Evolutionary conservation across 2,888 invertebrate genomes (phyloP), one percentile per base, ranked within the genome.

Genomic region (Graphium colonna): DNA sequence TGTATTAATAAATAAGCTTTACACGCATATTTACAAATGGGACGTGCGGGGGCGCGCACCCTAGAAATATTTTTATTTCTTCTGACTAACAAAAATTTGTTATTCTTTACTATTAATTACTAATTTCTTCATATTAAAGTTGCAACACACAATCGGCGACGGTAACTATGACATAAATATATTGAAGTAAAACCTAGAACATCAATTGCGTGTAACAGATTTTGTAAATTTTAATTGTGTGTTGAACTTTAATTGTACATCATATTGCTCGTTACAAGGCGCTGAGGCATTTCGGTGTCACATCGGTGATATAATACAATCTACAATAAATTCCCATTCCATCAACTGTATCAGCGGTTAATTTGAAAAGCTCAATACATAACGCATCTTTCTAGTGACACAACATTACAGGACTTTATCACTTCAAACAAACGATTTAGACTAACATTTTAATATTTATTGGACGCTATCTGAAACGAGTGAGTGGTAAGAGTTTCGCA

Each of bases 1-100:
- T 46, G 33, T 26, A 31, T 50, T 50, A 50, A 54, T 54, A 54
- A 50, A 50, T 50, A 50, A 54, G 54, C 54, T 54, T 54, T 41
- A 54, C 45, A 50, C 54, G 45, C 54, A 13, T 54, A 54, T 54
- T 33, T 54, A 54, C 54, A 54, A 36, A 8, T 45, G 18, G 54
- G 45, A 9, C 45, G 45, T 3, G 36, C 36, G 4, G 21, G 18
- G n/a, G 10, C 12, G 18, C 40, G 13, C 16, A 21, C 54, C 50
- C 13, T 50, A 54, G 50, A 54, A 54, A 54, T 54, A 54, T 54
- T 50, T 53, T 48, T 53, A 53, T 53, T 53, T 26, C 21, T 47
- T 39, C 28, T 36, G n/a, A 33, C 46, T 52, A 47, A 48, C 47
- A 42, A 42, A 52, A 43, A 46, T 45, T 45, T 50, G 39, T 45